Evolutionary conservation across 2,888 invertebrate species (phyloP), one percentile per base, ranked within the genome.

Genomic region (Cephalotes varians): DNA sequence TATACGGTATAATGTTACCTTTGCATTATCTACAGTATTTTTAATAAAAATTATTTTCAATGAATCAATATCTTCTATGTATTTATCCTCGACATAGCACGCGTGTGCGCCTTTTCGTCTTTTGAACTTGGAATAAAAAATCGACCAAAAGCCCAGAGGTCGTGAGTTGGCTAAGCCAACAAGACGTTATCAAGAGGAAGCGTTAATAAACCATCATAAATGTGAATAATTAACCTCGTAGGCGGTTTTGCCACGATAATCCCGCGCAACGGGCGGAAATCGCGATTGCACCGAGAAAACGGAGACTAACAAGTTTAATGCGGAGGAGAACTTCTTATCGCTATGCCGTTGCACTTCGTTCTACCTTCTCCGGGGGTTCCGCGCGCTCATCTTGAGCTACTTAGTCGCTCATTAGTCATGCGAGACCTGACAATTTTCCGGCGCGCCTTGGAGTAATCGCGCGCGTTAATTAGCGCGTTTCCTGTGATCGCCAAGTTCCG

Each of bases 361-460:
- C 62, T 64, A 10, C 56, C 60, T 60, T 72, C 51, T 76, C 69
- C 69, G 60, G 21, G 56, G 81, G 67, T 86, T 77, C 21, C 44
- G 54, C 76, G 76, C 56, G 69, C 69, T 77, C 77, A 79, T 79
- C 77, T 86, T 79, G 67, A 84, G 81, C 86, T 86, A 87, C 86
- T 90, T 88, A 87, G 87, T 87, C 85, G 83, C 85, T 88, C 90
- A 81, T 91, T 89, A 90, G 86, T 88, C 85, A 87, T 74, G 81
- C 71, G 84, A 88, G 86, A 84, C 76, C 72, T 76, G 69, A 58
- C 81, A 82, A 80, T 74, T 86, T 82, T 62, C 79, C 72, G 72
- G 77, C 54, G 64, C 80, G 31, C n/a, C 62, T 54, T 69, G 25
- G 15, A 56, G 54, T 25, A 69, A 77, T 79, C 77, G 37, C 67